Base-by-base conservation (phyloP, 2,888 invertebrate species). In the Smittia sp. region DNA sequence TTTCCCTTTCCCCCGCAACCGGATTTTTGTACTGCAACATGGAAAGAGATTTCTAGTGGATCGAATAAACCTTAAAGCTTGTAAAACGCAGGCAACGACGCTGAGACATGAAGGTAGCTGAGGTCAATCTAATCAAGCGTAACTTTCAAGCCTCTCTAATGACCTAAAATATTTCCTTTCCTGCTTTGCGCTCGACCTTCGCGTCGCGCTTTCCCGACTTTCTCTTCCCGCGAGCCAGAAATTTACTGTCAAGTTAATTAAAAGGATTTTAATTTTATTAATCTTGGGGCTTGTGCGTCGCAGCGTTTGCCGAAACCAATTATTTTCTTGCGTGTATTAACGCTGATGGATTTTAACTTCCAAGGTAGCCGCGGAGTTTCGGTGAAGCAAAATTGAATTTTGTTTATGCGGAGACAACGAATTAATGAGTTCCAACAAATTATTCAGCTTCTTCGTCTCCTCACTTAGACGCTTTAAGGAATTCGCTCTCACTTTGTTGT, bases 251-350 rank as follows among this genome's bases (percentile, higher is more conserved):
- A 72, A 72, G 62, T 62, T 72, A 72, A 72, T 72, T 72, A 72
- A 72, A 72, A 62, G 72, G 72, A 72, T 72, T 72, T 72, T 72
- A 72, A 72, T 72, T 72, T 54, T 27, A 72, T 72, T 72, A 72
- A 69, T 39, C 39, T 24, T n/a, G 25, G 22, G 68, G 39, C 22
- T 25, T 15, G 27, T n/a, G 24, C n/a, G 32, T 24, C 20, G 9
- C 38, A 66, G n/a, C n/a, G n/a, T 52, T 52, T 18, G 18, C 20
- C 66, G 20, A 62, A 62, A 72, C 58, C 72, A 72, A 72, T 72
- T 72, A 72, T 72, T 72, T 72, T 62, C 24, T 25, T 22, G 27
- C 46, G 46, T 3, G 46, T 15, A 46, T 46, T 46, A 46, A 46
- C 46, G 13, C 15, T 46, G 46, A 46, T 46, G 46, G 46, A 46